Base-by-base conservation (phyloP, 2,888 invertebrate genomes). In the Xanthia icteritia region DNA sequence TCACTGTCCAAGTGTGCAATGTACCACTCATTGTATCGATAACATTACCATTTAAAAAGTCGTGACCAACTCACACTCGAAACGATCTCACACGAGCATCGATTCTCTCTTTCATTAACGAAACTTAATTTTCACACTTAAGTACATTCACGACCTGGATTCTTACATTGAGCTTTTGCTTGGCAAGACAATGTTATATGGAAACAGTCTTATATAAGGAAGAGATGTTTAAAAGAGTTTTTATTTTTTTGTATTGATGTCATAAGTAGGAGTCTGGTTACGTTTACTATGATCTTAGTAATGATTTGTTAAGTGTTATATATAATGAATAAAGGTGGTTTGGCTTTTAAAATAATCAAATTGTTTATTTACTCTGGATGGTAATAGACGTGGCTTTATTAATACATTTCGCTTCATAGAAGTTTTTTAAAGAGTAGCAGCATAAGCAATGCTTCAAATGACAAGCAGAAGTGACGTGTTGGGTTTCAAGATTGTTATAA, bases 51-150 rank as follows among this genome's bases (percentile, higher is more conserved):
- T 86, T 86, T 86, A 71, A 83, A 84, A 84, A 84, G 42, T 88
- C 88, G 88, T 88, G 88, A 88, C 83, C 68, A 67, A 66, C 77
- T 73, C 67, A 58, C 77, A 86, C 70, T 82, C 61, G 61, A 71
- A 76, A 80, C 64, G 64, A 85, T 86, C 83, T 82, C 69, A 70
- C 77, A 79, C 76, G 76, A 78, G 83, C 81, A 88, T 86, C 74
- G 82, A 84, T 89, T 80, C 84, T 87, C 79, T 80, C 65, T 80
- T 86, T 89, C 85, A 89, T 89, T 89, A 88, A 84, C 81, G 72
- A 85, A 87, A 85, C 73, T 77, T 84, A 89, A 86, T 89, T 89
- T 90, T 90, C 89, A 86, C 92, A 92, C 90, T 88, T 86, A 84
- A 71, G 86, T 84, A 88, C 77, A 76, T 71, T 69, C 79, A 76